Evolutionary conservation across 2,888 invertebrate genomes (phyloP), one percentile per base, ranked within the genome.

Genomic region (Sabatieria punctata): DNA sequence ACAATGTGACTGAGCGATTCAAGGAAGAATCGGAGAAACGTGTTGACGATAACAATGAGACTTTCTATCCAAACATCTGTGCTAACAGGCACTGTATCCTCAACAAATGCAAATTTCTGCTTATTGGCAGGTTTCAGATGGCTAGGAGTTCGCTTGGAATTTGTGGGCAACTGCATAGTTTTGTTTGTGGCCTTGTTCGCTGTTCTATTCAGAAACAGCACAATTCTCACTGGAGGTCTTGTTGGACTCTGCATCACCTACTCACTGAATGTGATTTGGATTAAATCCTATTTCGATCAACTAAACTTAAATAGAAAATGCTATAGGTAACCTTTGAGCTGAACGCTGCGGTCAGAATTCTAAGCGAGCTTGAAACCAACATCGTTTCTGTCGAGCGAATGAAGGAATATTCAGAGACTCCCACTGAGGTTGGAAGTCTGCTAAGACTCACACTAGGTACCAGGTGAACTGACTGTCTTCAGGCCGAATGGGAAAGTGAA

Each of bases 341-440:
- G 46, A 79, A 82, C 55, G 84, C 82, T 48, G 80, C 91, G 18
- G 79, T 95, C 1, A 82, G 80, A 63, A 80, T 84, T 15, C 82
- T 91, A 63, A 85, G 89, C 2, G 91, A 64, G 45, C 49, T 64
- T 41, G 64, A 64, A 45, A 64, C 64, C n/a, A 64, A 65, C 49
- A 64, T 64, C 49, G 64, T 64, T 4, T 59, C 65, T 4, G 64
- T 64, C 2, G 64, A 64, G 48, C 51, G 64, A 39, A 63, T 64
- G 35, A 54, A 64, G 35, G 65, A 64, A 42, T 64, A 64, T 51
- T 55, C 60, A 0, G 56, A 59, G 13, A 43, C 15, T 4, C n/a
- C 11, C 8, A 43, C n/a, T 15, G 41, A 43, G 22, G 23, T 15
- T 8, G 15, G n/a, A 18, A 15, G 4, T 24, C 8, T 30, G 15